Evolutionary conservation across 2,888 invertebrate species (phyloP), one percentile per base, ranked within the genome.

Genomic region (Hirtodrosophila duncani): DNA sequence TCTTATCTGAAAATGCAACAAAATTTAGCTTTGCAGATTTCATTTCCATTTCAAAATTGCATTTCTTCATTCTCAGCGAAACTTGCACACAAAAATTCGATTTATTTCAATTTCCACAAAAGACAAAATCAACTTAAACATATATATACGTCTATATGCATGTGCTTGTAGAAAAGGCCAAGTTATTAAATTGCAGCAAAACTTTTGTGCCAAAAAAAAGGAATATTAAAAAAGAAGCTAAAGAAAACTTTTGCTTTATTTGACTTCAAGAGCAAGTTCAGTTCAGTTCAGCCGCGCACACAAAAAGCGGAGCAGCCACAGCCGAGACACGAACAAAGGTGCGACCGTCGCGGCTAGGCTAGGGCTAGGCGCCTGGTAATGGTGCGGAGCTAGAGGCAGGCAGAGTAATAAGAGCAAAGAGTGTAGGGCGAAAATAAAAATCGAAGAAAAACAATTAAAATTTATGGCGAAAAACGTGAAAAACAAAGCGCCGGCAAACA

Each of bases 381-480:
- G 7, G 7, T n/a, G 10, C 33, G 10, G 9, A 7, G 17, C 29
- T 14, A n/a, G 4, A 7, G 13, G 29, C 8, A 17, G 8, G 3
- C 10, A 17, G 2, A 8, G 8, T 16, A 17, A 14, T 9, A 34
- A 18, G 34, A 45, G 59, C 52, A 37, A 27, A 34, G 36, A 49
- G 44, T 42, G 61, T 60, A 55, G 34, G 51, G 38, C 44, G 53
- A 63, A 71, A 61, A 57, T 53, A 57, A 72, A 72, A 80, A 77
- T 77, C 72, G 67, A 77, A 69, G 69, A 80, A 77, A 77, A 63
- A 77, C 81, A 77, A 77, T 77, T 77, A 77, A 68, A 80, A 77
- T 72, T 57, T 68, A 70, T 70, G 67, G 67, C 52, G 41, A 58
- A 69, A 59, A 62, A 49, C 42, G 55, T 37, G 50, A 41, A 59